A percentile compares a stretch with the other conserved stretches of the same genome.
Conservation (phyloP, 1,140 invertebrate species). For the Spodoptera litura region DNA sequence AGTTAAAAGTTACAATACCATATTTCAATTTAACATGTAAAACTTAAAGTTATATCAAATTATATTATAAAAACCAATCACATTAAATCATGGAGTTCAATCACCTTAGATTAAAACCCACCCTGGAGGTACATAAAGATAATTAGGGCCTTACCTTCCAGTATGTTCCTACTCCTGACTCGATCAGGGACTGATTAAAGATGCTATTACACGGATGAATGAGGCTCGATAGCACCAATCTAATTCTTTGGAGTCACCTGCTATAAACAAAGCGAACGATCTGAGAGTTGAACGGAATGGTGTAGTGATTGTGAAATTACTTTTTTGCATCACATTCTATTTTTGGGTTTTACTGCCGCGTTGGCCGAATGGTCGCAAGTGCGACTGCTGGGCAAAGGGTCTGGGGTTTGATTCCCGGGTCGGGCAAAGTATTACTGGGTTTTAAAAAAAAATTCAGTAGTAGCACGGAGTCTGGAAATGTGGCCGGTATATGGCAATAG, state of each 20-base stretch:
- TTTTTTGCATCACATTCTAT: not conserved
- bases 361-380: too few species aligned
- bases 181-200: constrained; percentile 35
- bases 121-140: constrained; percentile 36
- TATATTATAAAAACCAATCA: not conserved
- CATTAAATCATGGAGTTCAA: not conserved
- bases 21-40: not conserved
- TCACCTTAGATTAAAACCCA: not conserved
- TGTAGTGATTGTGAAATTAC: constrained; percentile 20
- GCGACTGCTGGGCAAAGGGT: too few species aligned
- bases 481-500: too few species aligned
- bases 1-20: too few species aligned
- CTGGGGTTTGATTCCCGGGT: too few species aligned
- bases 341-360: too few species aligned
- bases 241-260: constrained; percentile 43
- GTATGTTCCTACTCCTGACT: constrained; percentile 1
- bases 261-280: constrained; percentile 15
- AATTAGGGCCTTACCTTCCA: constrained; percentile 41
- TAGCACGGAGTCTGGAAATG: too few species aligned
- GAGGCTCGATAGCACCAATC: constrained; percentile 11
- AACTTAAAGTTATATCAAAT: too few species aligned
- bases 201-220: constrained; percentile 46
- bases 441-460: too few species aligned
- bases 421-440: too few species aligned
- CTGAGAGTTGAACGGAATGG: not conserved